phyloP scores from a whole-genome alignment of 2,113 vertebrate genomes.

The Pitta sordida region DNA sequence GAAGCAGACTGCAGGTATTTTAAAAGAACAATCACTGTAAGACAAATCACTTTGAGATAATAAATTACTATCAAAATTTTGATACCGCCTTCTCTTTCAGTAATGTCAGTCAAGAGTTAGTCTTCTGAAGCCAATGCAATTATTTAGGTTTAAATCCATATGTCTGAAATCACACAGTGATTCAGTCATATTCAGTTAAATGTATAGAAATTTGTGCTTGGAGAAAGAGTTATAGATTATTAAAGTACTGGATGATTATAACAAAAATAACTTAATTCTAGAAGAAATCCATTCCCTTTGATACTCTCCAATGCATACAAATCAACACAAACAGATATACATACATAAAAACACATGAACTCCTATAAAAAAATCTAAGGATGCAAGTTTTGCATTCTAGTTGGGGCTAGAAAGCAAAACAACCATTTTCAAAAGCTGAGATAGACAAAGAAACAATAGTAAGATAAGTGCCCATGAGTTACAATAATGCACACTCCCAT shows the following conservation, averaged over 20 bases:
- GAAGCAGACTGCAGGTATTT: neutral
- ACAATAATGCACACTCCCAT: neutral
- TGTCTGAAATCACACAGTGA: neutral
- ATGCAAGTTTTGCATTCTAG: neutral
- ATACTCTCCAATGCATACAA: neutral
- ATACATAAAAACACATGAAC: accelerated
- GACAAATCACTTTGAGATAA: neutral
- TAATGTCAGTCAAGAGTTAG: neutral
- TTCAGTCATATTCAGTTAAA: neutral
- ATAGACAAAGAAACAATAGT: neutral
- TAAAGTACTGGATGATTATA: neutral
- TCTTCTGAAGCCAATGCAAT: neutral
- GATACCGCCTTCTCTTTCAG: neutral
- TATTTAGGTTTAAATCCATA: neutral
- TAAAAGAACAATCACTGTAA: neutral
- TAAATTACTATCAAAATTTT: neutral
- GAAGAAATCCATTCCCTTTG: neutral
- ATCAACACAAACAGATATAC: neutral
- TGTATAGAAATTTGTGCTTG: neutral
- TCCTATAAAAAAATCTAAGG: neutral
- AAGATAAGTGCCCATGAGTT: neutral
- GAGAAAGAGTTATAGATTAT: neutral
- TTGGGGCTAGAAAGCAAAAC: neutral
- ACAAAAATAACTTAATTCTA: neutral
- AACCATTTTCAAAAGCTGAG: neutral